A percentile compares a stretch with the other conserved stretches of the same genome.
Evolutionary conservation across 37 sponge, comb jelly and placozoan genomes (phyloP).

Genomic region (Haliclona indistincta): DNA sequence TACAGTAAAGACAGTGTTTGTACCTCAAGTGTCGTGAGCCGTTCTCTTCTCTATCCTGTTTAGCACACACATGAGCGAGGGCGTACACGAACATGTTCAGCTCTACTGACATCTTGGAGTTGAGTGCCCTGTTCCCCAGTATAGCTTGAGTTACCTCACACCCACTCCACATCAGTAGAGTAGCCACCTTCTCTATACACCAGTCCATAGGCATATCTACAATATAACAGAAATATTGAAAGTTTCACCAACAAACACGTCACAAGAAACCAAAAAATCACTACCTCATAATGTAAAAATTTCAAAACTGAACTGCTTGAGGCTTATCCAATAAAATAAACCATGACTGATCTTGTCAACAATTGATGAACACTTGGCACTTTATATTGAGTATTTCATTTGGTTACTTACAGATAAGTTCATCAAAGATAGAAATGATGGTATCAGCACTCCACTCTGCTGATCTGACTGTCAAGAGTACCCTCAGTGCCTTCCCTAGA

Average conservation of each 20-base stretch:
- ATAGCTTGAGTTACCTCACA: slow-evolving; percentile 21
- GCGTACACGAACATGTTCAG: slow-evolving; percentile 29
- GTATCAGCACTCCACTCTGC: slow-evolving; percentile 43
- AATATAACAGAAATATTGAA: too few relatives aligned
- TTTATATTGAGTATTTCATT: too few relatives aligned
- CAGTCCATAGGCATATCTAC: slow-evolving; percentile 48
- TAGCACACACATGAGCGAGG: slow-evolving; percentile 26
- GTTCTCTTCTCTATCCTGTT: not conserved
- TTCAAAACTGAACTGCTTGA: too few relatives aligned
- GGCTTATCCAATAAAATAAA: too few relatives aligned
- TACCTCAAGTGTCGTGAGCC: not conserved
- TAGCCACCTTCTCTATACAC: slow-evolving; percentile 67
- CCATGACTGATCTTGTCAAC: too few relatives aligned
- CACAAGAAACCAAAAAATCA: too few relatives aligned
- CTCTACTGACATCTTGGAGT: slow-evolving; percentile 21
- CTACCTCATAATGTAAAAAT: not conserved
- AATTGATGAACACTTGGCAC: too few relatives aligned
- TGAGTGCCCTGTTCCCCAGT: slow-evolving; percentile 31
- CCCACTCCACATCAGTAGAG: slow-evolving; percentile 37
- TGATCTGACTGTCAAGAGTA: not conserved
- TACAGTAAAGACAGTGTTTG: not conserved
- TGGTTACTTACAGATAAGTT: slow-evolving; percentile 56
- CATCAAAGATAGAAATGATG: slow-evolving; percentile 58
- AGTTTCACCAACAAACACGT: too few relatives aligned
- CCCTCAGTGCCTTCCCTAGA: slow-evolving; percentile 24